phyloP scores from a whole-genome alignment of 2,113 vertebrate genomes.

The Asarcornis scutulata region DNA sequence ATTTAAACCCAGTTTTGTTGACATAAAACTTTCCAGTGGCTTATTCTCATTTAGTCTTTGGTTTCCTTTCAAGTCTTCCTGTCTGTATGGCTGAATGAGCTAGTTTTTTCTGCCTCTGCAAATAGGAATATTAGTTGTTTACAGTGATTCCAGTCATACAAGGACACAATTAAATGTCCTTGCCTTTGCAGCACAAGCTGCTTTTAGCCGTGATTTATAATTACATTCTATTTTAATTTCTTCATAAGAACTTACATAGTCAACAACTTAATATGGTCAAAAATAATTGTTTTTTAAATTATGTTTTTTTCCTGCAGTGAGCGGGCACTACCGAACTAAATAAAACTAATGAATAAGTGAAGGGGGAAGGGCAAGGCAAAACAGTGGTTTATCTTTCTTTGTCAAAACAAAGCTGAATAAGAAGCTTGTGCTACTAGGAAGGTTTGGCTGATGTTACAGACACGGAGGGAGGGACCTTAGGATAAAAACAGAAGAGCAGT shows the following conservation, averaged over 20 bases:
- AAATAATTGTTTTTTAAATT: neutral
- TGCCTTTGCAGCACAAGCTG: constrained; percentile 22
- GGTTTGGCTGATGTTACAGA: neutral
- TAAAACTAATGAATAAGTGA: neutral
- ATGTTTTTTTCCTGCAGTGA: neutral
- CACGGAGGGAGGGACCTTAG: neutral
- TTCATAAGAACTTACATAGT: neutral
- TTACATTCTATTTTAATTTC: constrained; percentile 37
- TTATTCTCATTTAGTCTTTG: constrained; percentile 60
- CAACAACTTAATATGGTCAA: neutral
- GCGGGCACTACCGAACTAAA: neutral
- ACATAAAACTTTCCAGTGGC: constrained; percentile 62
- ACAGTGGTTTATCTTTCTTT: constrained; percentile 63
- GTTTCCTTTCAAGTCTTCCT: constrained; percentile 69
- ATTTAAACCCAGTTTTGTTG: constrained; percentile 56
- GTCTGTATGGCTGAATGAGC: constrained; percentile 50
- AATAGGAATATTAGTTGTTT: constrained; percentile 66
- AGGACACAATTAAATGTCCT: constrained; percentile 49
- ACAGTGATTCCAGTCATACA: constrained; percentile 48
- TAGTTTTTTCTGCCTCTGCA: constrained; percentile 52
- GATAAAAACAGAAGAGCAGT: constrained; percentile 21
- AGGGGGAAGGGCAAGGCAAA: constrained; percentile 32
- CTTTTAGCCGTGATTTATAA: constrained; percentile 47
- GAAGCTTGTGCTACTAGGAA: constrained; percentile 52
- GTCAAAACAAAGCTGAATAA: constrained; percentile 68